Evolutionary conservation across 2,888 invertebrate genomes (phyloP), one percentile per base, ranked within the genome.

Genomic region (Folsomia candida): DNA sequence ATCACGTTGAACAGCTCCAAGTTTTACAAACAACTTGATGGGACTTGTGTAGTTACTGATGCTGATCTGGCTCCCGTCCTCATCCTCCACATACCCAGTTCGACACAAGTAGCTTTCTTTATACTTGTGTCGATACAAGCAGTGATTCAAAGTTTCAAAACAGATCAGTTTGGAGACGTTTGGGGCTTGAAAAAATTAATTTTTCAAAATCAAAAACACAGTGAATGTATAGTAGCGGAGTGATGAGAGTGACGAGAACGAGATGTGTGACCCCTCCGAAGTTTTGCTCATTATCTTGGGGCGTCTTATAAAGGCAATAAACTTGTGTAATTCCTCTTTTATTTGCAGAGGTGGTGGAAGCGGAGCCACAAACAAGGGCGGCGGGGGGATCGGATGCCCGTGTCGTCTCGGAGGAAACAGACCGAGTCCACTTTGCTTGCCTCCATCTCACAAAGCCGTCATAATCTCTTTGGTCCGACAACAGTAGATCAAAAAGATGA

Each of bases 401-500:
- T 25, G 18, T 6, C 18, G 26, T 11, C 20, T 57, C 6, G n/a
- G 4, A 22, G 59, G 25, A 59, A 59, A 26, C 25, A 25, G 25
- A 59, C 24, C 59, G 59, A 59, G 59, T 25, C 59, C 59, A 59
- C 59, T 59, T 59, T 25, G 18, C 59, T 37, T 37, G 14, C 14
- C 37, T 37, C 14, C 37, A 37, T 37, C 37, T 37, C 14, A n/a
- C n/a, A n/a, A 37, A 37, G 37, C 37, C 14, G 37, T 37, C 37
- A 37, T 37, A 37, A 37, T 37, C 37, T 37, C 14, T 37, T 37
- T 37, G 37, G 37, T 37, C 37, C 37, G 14, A 9, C 37, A 37
- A 37, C 4, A 37, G 6, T 37, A 14, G 37, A 37, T 37, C 37
- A 37, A 37, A n/a, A 37, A 37, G 37, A 37, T 37, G 37, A 37